Conservation (phyloP, 2,888 invertebrate genomes). For the Protophormia terraenovae region DNA sequence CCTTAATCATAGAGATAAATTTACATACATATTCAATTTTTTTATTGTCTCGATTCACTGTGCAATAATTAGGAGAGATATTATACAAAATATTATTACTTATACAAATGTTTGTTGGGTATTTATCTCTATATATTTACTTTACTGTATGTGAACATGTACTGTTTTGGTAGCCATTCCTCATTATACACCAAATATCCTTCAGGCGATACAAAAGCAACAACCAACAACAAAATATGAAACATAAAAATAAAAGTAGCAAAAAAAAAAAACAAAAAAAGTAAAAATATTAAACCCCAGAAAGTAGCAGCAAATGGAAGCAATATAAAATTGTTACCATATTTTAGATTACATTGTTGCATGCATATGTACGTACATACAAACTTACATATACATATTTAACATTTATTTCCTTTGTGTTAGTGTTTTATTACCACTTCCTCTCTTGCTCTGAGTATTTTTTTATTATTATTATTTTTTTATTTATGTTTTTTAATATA, state of each 20-base stretch:
- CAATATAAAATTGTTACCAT: slow-evolving; percentile 31
- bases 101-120: too few species aligned
- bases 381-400: background rate
- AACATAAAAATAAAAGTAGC: background rate
- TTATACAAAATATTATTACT: too few species aligned
- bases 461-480: slow-evolving; percentile 3
- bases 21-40: too few species aligned
- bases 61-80: too few species aligned
- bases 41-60: too few species aligned
- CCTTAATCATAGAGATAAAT: too few species aligned
- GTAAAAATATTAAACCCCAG: background rate
- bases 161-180: background rate
- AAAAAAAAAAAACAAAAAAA: background rate
- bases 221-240: slow-evolving; percentile 17
- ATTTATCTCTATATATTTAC: too few species aligned
- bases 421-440: background rate
- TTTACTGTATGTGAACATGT: too few species aligned
- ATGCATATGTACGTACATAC: background rate
- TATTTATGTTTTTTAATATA: background rate
- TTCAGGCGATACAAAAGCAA: slow-evolving; percentile 20
- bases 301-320: background rate
- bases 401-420: background rate
- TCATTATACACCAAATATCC: slow-evolving; percentile 38
- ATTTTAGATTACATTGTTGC: slow-evolving; percentile 25
- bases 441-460: background rate